Evolutionary conservation across 2,113 vertebrate species (phyloP), one percentile per base, ranked within the genome.

Genomic region (Callorhinus ursinus): DNA sequence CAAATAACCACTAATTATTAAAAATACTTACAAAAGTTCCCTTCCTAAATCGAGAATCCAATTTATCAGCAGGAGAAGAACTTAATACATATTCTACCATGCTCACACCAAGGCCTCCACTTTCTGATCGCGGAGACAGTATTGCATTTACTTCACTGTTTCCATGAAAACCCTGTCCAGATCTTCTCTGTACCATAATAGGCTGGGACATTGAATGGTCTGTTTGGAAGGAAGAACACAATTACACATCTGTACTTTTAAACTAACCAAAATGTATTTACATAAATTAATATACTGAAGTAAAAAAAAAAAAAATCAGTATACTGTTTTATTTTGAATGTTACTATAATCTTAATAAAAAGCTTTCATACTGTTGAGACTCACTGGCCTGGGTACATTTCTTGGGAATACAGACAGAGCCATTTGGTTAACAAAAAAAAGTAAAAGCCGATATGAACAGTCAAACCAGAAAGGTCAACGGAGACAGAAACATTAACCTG

Each of bases 11-110:
- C 6, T 33, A 95, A 89, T 74, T 84, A 87, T 22, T 71, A 85
- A 97, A 77, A 86, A 98, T 98, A 99, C 99, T 99, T 99, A 99
- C 99, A 98, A 99, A 99, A 98, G 99, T 99, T 98, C 99, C 99
- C 83, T 99, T 99, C 98, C 99, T 99, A 99, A 99, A 99, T 97
- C 99, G 99, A 86, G 99, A 99, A 93, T 99, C 99, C 99, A 99
- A 99, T 99, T 99, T 99, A 99, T 99, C 99, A 88, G 99, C 99
- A 82, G 99, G 99, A 96, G 99, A 99, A 84, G 99, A 99, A 99
- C 99, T 99, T 98, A 99, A 99, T 90, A 99, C 99, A 96, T 99
- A 99, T 98, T 99, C 99, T 99, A 99, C 99, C 99, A 99, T 99
- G 99, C 99, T 99, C 98, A 99, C 99, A 82, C 99, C 99, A 83